Base-by-base conservation (phyloP, 2,113 vertebrate species). In the Eurystomus gularis region DNA sequence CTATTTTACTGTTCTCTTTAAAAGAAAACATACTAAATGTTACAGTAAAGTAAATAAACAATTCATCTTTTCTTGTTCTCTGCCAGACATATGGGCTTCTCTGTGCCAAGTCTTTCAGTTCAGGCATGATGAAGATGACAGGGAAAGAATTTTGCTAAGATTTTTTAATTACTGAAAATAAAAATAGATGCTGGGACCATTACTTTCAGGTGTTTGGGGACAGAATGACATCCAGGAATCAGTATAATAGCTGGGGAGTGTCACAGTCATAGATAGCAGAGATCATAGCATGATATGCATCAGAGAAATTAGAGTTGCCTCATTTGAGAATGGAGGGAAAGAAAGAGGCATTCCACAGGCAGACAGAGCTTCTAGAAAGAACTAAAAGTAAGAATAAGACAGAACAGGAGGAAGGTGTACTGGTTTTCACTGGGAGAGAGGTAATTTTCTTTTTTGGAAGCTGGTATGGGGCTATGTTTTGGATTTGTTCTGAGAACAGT, bases 281-380 rank as follows among this genome's bases (percentile, higher is more conserved):
- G n/a, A 72, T 66, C 3, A 3, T 6, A 40, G 28, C 19, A 29
- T 55, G 7, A 31, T 19, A 26, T 10, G 5, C 26, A 23, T 35
- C 31, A 54, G 54, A 73, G 10, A 68, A 71, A 54, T 52, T 42
- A 37, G 72, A 80, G 14, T 39, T 82, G 20, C 17, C 23, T 44
- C 13, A 3, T 68, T 24, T 70, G 49, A 79, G 55, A 54, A 33
- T 17, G 28, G 9, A 76, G n/a, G 8, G 12, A 73, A 65, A 19
- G 18, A 51, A 88, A 49, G 20, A 2, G 1, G 0, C 8, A 44
- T n/a, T 80, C 24, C 17, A 29, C 1, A 11, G n/a, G 11, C 33
- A 76, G 52, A 77, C 2, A 3, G 16, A 72, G 5, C 14, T 24
- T 7, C 13, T 24, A 81, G 64, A 88, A 28, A n/a, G n/a, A n/a